Conservation (phyloP, 2,113 vertebrate species). For the Eudyptes chrysolophus region DNA sequence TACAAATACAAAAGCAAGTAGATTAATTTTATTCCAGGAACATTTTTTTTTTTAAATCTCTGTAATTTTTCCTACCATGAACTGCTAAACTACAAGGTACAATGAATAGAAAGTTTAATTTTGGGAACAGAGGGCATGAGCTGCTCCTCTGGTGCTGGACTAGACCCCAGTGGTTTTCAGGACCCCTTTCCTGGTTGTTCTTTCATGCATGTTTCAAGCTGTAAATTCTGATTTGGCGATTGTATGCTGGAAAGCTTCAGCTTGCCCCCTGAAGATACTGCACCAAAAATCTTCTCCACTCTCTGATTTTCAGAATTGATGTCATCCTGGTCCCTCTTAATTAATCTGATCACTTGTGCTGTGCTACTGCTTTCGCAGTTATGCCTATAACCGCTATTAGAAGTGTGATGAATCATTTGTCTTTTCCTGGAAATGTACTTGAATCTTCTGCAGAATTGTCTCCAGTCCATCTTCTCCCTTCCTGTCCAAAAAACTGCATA, state of each 20-base stretch:
- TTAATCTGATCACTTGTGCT: neutral
- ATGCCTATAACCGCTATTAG: neutral
- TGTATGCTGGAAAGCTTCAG: neutral
- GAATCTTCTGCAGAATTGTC: neutral
- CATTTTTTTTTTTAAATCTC: neutral
- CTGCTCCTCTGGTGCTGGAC: neutral
- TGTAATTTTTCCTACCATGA: neutral
- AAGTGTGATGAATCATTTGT: neutral
- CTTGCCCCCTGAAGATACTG: neutral
- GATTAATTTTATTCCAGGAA: neutral
- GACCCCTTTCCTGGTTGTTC: neutral
- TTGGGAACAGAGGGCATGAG: neutral
- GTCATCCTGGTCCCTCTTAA: neutral
- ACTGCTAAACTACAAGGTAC: neutral
- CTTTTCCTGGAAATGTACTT: slow-evolving; percentile 48
- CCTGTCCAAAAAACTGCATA: neutral
- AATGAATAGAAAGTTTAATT: neutral
- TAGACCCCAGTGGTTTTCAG: neutral
- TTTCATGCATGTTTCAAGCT: neutral
- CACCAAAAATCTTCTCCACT: neutral
- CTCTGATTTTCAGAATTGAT: neutral
- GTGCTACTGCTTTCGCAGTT: neutral
- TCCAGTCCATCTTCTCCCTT: slow-evolving; percentile 12
- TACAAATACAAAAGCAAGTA: neutral
- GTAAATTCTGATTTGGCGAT: neutral